Evolutionary conservation across 1,140 invertebrate species (phyloP).

Genomic region (Hycleus phaleratus): DNA sequence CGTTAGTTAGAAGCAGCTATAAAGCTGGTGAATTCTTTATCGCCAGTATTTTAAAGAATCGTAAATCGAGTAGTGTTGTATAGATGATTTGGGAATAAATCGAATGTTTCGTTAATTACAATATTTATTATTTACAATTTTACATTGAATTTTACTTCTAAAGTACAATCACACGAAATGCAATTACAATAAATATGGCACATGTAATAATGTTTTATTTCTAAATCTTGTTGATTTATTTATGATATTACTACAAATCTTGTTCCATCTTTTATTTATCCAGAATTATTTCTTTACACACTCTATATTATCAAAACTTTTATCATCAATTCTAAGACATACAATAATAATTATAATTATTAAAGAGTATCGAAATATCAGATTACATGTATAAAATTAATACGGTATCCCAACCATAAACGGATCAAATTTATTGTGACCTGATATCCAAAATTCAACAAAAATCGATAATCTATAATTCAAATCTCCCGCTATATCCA

Average conservation of each 20-base stretch:
- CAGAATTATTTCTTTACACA: background rate
- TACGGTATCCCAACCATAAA: conserved; percentile 1
- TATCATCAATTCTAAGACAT: conserved; percentile 8
- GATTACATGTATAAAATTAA: conserved; percentile 17
- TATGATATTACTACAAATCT: conserved; percentile 11
- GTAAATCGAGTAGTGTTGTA: conserved; percentile 29
- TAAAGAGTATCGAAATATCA: conserved; percentile 18
- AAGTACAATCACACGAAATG: conserved; percentile 31
- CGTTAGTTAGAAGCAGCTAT: conserved; percentile 93
- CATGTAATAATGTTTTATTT: conserved; percentile 26
- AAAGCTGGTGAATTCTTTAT: conserved; percentile 94
- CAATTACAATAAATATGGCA: conserved; percentile 33
- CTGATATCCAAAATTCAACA: background rate
- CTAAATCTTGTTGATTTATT: conserved; percentile 9
- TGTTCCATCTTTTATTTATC: conserved; percentile 1
- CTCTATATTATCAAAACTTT: conserved; percentile 5
- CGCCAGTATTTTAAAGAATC: conserved; percentile 64
- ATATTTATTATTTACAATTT: conserved; percentile 33
- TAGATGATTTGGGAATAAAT: background rate
- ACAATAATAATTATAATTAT: conserved; percentile 10
- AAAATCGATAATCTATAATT: too few species aligned
- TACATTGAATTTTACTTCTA: conserved; percentile 29
- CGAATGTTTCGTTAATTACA: conserved; percentile 4
- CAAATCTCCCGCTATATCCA: too few species aligned
- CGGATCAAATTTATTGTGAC: conserved; percentile 11